Base-by-base conservation (phyloP, 2,113 vertebrate species). In the Microtus montanus region DNA sequence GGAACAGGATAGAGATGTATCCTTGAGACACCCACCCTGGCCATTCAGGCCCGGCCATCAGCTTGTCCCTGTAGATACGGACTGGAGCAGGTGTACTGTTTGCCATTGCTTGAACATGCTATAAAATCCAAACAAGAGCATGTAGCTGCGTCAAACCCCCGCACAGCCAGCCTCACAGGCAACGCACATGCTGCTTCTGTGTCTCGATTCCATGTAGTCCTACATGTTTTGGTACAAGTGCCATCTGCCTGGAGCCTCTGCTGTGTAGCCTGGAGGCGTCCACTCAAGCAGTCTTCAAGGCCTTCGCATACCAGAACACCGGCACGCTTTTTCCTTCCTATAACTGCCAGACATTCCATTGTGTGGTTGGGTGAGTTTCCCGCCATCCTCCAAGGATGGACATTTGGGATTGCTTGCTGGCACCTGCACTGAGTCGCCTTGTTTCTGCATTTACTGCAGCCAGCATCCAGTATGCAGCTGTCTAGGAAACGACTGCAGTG, bases 311-410 rank as follows among this genome's bases (percentile, higher is more conserved):
- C 28, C 26, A 79, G 79, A 64, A 30, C 26, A 2, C 10, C 12
- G 4, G 33, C 35, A 52, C 22, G 19, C 17, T 26, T 92, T 87
- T 54, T 63, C 54, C 13, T 63, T 80, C 74, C n/a, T 33, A 0
- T 80, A 49, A 47, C 35, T 20, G 6, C 24, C 7, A 47, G 74
- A 2, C 13, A 17, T 41, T 30, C 80, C 4, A 1, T 44, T 1
- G 0, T 10, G 1, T 26, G 87, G 71, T 4, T 41, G 24, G 9
- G 0, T 10, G 35, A 52, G 26, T 49, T 77, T 41, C 64, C 52
- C 26, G 1, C 58, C 7, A 1, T 4, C 33, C 87, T 75, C 70
- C 28, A 0, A 19, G 1, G 1, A 17, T 5, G 33, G 44, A 5
- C 24, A 0, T 17, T 24, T 2, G 52, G 20, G 26, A 9, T 47